Evolutionary conservation across 2,888 invertebrate genomes (phyloP).

Genomic region (Ennomos quercinarius): DNA sequence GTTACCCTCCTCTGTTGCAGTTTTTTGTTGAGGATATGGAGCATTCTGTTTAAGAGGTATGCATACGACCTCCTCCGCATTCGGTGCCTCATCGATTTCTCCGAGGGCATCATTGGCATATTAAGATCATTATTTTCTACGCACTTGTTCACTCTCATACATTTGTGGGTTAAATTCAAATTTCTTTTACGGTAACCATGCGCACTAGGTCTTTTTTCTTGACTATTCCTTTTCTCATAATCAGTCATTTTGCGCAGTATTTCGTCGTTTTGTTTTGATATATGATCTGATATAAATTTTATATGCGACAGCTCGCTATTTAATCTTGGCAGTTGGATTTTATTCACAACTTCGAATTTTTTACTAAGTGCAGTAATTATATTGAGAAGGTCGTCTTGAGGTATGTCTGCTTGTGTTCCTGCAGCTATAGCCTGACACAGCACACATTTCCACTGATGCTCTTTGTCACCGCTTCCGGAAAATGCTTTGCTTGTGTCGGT

Average conservation of each 20-base stretch:
- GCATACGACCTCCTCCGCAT: conserved; percentile 51
- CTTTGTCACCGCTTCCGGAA: conserved; percentile 57
- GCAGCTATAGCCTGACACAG: conserved; percentile 56
- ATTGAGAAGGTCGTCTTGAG: conserved; percentile 45
- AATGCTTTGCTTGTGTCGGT: conserved; percentile 42
- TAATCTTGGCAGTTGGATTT: conserved; percentile 70
- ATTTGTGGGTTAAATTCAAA: conserved; percentile 43
- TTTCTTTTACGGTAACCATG: conserved; percentile 52
- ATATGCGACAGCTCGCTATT: conserved; percentile 62
- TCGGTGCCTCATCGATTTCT: conserved; percentile 56
- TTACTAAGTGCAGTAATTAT: conserved; percentile 58
- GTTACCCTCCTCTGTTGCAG: conserved; percentile 40
- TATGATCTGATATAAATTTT: conserved; percentile 58
- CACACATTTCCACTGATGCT: conserved; percentile 64
- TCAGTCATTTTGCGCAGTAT: conserved; percentile 60
- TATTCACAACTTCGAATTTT: conserved; percentile 70
- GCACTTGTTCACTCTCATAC: conserved; percentile 28
- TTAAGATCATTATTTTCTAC: conserved; percentile 41
- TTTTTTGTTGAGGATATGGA: conserved; percentile 61
- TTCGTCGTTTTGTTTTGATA: conserved; percentile 65
- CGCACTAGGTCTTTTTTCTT: conserved; percentile 30
- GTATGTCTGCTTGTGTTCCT: conserved; percentile 35
- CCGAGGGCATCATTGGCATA: conserved; percentile 40
- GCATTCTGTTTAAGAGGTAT: conserved; percentile 58
- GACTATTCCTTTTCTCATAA: conserved; percentile 45